Evolutionary conservation across 64 coral and sea anemone genomes (phyloP), one percentile per base, ranked within the genome.

Genomic region (Stichodactyla mertensii): DNA sequence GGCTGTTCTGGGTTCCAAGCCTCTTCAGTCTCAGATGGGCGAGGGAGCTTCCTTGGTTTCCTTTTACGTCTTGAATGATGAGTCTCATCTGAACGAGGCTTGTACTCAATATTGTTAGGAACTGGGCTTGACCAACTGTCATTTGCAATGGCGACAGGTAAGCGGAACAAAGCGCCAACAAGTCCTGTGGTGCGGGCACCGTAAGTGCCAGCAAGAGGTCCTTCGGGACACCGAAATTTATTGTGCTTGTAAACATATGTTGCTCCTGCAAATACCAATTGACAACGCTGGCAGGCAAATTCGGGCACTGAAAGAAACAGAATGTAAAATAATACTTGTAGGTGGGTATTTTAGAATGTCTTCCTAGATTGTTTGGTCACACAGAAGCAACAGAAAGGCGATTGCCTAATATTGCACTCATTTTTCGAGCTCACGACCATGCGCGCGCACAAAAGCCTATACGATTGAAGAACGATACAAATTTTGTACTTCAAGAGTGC

Each of bases 1-100:
- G 83, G 83, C 55, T 85, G 83, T 55, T 85, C 83, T 57, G 83
- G 83, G 56, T 85, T 85, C 83, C 83, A 85, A 7, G 56, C 56
- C 20, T 85, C 83, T 7, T 85, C 83, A 9, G 4, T 64, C 16
- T 85, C 83, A 22, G 60, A 36, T 61, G 55, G 83, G 5, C 83
- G 55, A 36, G 83, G 55, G 14, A 85, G 83, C 13, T 85, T 85
- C 51, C 83, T 52, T 22, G 83, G 83, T 64, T 85, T 85, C 26
- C 83, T 85, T 57, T 85, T 85, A 7, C 83, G 83, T 85, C 83
- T 52, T 64, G 54, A 56, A 64, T 85, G 83, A 62, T 85, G 83
- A 16, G 83, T n/a, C 22, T 85, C 83, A 7, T 80, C 78, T 13
- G 83, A 61, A 10, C 22, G 55, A 51, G 83, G 16, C 83, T 85